Base-by-base conservation (phyloP, 1,140 invertebrate genomes). In the Hyles vespertilio region DNA sequence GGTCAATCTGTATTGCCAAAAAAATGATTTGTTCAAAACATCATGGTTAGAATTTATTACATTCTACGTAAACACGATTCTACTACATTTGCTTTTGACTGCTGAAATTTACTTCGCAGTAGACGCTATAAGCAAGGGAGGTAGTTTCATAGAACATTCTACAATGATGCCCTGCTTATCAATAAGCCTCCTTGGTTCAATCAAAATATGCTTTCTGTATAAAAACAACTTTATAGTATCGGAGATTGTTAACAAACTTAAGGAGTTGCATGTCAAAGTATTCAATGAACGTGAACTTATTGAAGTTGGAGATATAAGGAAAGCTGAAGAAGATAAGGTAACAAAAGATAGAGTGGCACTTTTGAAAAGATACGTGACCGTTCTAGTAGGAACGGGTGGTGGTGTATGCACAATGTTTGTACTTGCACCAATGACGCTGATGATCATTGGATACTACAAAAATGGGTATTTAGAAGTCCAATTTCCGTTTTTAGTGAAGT, bases 401-500 rank as follows among this genome's bases (percentile, higher is more conserved):
- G 62, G 59, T 50, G 47, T 44, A 1, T 36, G 53, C 5, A 64
- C 67, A 0, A 50, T 60, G 11, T 72, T 70, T 52, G 65, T 54
- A 32, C 43, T 65, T 2, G 46, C 57, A 10, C 75, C 79, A 0
- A 50, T 71, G 0, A 12, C 68, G 0, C 33, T 66, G 8, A 77
- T 78, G 63, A 59, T 9, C 0, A 70, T 65, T 40, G 65, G 71
- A 11, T 75, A 72, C 55, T 58, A 63, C 11, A 69, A 51, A n/a
- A 69, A 57, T 1, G 70, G 69, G 1, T 47, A 56, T 5, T 50
- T 59, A 8, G 62, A 66, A 7, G 50, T 69, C 10, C 61, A 60
- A 3, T 65, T 76, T 47, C 77, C 76, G 5, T 82, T 71, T 54
- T 32, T 61, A 10, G 64, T 72, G 2, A 65, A 74, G 47, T 82